phyloP scores from a whole-genome alignment of 2,797 vertebrate species.

The Brachyalestes nurse region DNA sequence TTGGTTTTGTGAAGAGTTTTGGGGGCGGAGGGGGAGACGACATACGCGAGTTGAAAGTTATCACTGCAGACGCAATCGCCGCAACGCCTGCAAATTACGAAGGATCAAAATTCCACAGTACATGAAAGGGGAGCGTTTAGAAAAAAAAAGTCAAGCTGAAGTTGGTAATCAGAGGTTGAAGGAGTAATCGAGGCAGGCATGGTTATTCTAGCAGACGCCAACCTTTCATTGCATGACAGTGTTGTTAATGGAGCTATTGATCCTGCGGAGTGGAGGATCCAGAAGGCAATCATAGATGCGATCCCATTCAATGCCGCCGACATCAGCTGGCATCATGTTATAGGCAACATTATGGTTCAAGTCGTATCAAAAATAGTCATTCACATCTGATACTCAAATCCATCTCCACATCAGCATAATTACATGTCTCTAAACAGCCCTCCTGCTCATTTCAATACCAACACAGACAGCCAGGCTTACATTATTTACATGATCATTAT shows the following conservation, averaged over 20 bases:
- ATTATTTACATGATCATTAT: conserved; percentile 56
- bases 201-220: conserved; percentile 79
- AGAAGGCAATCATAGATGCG: conserved; percentile 84
- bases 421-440: conserved; percentile 73
- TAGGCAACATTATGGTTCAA: conserved; percentile 79
- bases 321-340: conserved; percentile 80
- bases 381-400: conserved; percentile 83
- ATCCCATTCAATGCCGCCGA: conserved; percentile 78
- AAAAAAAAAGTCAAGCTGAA: conserved; percentile 78
- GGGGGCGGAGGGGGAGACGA: conserved; percentile 54
- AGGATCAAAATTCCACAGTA: conserved; percentile 77
- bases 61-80: conserved; percentile 77
- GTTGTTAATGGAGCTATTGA: conserved; percentile 85
- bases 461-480: conserved; percentile 64
- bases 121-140: conserved; percentile 56
- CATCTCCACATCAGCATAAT: conserved; percentile 82
- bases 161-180: conserved; percentile 85
- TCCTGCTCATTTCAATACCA: conserved; percentile 79
- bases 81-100: conserved; percentile 82
- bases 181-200: conserved; percentile 82
- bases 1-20: conserved; percentile 80
- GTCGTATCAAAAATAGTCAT: conserved; percentile 84
- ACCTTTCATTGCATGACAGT: conserved; percentile 83
- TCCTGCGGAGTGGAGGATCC: conserved; percentile 80
- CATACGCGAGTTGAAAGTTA: conserved; percentile 74